A percentile compares a stretch with the other conserved stretches of the same genome.
Evolutionary conservation across 2,113 vertebrate genomes (phyloP).

Genomic region (Chrysemys picta): DNA sequence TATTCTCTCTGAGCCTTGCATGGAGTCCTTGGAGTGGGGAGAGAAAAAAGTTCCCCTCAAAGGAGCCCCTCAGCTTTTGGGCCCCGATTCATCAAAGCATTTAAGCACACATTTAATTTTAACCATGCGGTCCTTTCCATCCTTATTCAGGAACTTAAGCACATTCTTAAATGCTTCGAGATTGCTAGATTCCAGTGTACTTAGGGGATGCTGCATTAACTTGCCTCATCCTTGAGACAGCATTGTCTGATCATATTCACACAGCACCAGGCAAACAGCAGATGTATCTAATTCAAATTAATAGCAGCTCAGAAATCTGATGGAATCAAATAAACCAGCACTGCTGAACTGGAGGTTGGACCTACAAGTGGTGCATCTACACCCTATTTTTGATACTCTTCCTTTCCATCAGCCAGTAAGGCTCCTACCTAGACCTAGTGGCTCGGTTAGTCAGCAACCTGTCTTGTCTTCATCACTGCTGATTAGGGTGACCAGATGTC

Average conservation of each 20-base stretch:
- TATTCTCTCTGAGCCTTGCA: not conserved
- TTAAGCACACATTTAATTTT: not conserved
- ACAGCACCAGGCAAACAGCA: not conserved
- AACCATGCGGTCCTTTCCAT: not conserved
- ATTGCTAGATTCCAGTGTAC: not conserved
- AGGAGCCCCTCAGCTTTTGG: not conserved
- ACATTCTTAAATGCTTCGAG: not conserved
- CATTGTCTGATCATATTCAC: not conserved
- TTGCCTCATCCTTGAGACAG: not conserved
- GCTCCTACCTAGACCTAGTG: not conserved
- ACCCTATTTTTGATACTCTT: not conserved
- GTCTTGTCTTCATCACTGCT: not conserved
- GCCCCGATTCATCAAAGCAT: accelerated
- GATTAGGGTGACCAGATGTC: no score
- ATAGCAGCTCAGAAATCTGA: not conserved
- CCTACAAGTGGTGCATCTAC: not conserved
- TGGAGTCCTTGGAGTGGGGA: not conserved
- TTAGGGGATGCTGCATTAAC: not conserved
- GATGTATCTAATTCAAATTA: not conserved
- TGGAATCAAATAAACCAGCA: not conserved
- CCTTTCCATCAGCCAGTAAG: not conserved
- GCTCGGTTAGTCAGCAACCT: not conserved
- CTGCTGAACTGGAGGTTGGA: not conserved
- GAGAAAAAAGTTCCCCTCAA: accelerated
- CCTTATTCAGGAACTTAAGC: not conserved